Evolutionary conservation across 2,888 invertebrate species (phyloP).

Genomic region (Conomelus anceps): DNA sequence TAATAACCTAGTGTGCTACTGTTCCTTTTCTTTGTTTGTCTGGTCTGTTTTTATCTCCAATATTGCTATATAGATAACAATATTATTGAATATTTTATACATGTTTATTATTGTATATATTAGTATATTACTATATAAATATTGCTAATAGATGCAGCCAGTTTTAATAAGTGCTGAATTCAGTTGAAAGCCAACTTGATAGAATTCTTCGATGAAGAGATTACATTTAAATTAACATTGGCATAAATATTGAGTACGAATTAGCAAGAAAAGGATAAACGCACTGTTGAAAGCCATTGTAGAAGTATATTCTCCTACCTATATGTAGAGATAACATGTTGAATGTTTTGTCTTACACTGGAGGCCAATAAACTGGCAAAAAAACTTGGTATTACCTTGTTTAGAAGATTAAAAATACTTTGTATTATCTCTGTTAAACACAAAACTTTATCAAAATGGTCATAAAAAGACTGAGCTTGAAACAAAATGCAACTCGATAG

Average conservation of each 20-base stretch:
- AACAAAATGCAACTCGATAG: neutral
- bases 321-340: no score
- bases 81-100: no score
- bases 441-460: neutral
- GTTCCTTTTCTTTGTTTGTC: no score
- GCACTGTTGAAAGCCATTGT: no score
- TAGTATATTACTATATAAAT: no score
- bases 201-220: neutral
- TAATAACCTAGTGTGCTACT: no score
- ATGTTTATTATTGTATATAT: no score
- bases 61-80: no score
- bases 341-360: no score
- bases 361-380: neutral
- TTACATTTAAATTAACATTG: neutral
- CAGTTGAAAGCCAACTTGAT: neutral
- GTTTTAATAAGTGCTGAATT: neutral
- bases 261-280: no score
- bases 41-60: no score
- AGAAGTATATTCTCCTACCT: no score
- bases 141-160: neutral
- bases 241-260: neutral
- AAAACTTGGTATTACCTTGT: neutral
- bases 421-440: neutral
- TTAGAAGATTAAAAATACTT: neutral
- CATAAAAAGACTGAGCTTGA: neutral